Conservation (phyloP, 2,113 vertebrate species). For the Orycteropus afer region DNA sequence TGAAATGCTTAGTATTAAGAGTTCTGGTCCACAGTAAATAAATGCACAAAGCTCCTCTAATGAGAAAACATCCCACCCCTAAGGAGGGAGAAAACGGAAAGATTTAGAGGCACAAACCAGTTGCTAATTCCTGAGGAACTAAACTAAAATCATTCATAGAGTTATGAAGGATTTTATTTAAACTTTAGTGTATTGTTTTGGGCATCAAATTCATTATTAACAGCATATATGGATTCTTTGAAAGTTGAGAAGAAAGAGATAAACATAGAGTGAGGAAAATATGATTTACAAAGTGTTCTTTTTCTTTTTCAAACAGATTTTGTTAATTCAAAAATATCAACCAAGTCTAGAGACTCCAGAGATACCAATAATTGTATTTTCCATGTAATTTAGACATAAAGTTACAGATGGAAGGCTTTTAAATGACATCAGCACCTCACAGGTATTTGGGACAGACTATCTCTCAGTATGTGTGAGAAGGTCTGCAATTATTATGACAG, state of each 20-base stretch:
- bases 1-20: conserved; percentile 78
- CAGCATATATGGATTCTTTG: conserved; percentile 70
- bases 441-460: conserved; percentile 67
- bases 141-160: conserved; percentile 67
- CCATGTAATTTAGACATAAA: conserved; percentile 80
- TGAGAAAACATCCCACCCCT: conserved; percentile 58
- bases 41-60: conserved; percentile 76
- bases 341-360: conserved; percentile 74
- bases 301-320: conserved; percentile 78
- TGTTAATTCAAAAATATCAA: conserved; percentile 82
- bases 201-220: conserved; percentile 14
- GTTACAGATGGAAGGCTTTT: conserved; percentile 77
- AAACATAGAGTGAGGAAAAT: conserved; percentile 66
- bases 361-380: conserved; percentile 80
- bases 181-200: conserved; percentile 61
- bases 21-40: conserved; percentile 61
- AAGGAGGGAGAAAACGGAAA: conserved; percentile 74
- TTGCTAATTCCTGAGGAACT: conserved; percentile 40
- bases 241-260: conserved; percentile 51
- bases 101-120: conserved; percentile 59
- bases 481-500: conserved; percentile 64
- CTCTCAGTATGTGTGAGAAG: conserved; percentile 72
- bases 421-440: conserved; percentile 78
- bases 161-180: conserved; percentile 37
- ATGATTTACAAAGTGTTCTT: conserved; percentile 73